A percentile compares a stretch with the other conserved stretches of the same genome.
Evolutionary conservation across 1,140 invertebrate genomes (phyloP).

Genomic region (Whitmania pigra): DNA sequence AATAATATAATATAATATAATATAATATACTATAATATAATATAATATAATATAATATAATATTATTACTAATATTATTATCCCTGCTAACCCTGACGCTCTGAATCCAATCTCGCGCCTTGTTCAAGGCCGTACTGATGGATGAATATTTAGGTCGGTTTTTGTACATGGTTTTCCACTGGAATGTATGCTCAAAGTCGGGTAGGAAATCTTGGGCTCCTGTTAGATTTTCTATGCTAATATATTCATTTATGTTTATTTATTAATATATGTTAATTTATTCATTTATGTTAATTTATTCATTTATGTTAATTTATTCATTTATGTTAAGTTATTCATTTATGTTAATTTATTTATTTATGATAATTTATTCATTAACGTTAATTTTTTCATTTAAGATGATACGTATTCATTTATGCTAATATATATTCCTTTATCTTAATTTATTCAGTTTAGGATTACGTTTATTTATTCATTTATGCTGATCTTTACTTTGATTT

Average conservation of each 20-base stretch:
- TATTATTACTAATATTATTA: no score
- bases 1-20: no score
- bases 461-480: no score
- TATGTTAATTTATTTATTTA: not conserved
- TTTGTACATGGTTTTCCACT: constrained; percentile 22
- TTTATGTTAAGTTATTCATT: not conserved
- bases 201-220: constrained; percentile 25
- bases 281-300: not conserved
- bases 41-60: no score
- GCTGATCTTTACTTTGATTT: no score
- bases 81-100: constrained; percentile 21
- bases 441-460: no score
- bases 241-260: not conserved
- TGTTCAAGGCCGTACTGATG: constrained; percentile 21
- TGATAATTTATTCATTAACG: not conserved
- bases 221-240: not conserved
- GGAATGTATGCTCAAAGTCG: constrained; percentile 19
- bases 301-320: not conserved
- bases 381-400: not conserved
- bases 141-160: constrained; percentile 21
- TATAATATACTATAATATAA: no score
- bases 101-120: constrained; percentile 24
- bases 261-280: not conserved
- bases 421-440: no score
- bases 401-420: not conserved